Evolutionary conservation across 2,888 invertebrate species (phyloP), one percentile per base, ranked within the genome.

Genomic region (Lasioglossum oenotherae): DNA sequence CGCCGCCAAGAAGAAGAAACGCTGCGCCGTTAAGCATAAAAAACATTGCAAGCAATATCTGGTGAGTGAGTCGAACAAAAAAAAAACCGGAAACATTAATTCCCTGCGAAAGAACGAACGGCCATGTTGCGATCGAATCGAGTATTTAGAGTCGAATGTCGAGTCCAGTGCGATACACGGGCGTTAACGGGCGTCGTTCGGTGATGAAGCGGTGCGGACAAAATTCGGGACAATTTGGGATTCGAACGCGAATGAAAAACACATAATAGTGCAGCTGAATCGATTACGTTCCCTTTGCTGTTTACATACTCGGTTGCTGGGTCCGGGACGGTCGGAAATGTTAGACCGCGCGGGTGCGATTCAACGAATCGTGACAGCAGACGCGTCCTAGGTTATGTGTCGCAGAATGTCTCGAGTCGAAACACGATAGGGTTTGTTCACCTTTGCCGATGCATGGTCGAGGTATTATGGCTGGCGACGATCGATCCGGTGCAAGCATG

Each of bases 21-120:
- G 94, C 67, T 86, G 89, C 90, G 89, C 92, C 88, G 92, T 92
- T 91, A 94, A 94, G 91, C 93, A 93, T 91, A 94, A 94, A 92
- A 94, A 91, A 91, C 92, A 93, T 92, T 93, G 93, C 92, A 92
- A 92, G 87, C 94, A 93, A 88, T 93, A 94, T 88, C 91, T 94
- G 94, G 94, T 94, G 91, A 94, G 94, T 94, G 87, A 89, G 87
- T 80, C 78, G 57, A 81, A 49, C 19, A 19, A 49, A 49, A 49
- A 74, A 83, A 10, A n/a, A n/a, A 57, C n/a, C 73, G 78, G 82
- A 46, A 64, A 83, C 67, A 80, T 81, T 85, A 69, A 81, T 80
- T 74, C 41, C 57, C 78, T 80, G 82, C 27, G 57, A 84, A 44
- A 60, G 71, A 84, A 35, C 60, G 74, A 79, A 83, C 90, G 82